These are phyloP conservation scores for Zaprionus kolodkinae DNA, from an alignment of 1,140 invertebrate species.

Conservation along the genomic window DNA sequence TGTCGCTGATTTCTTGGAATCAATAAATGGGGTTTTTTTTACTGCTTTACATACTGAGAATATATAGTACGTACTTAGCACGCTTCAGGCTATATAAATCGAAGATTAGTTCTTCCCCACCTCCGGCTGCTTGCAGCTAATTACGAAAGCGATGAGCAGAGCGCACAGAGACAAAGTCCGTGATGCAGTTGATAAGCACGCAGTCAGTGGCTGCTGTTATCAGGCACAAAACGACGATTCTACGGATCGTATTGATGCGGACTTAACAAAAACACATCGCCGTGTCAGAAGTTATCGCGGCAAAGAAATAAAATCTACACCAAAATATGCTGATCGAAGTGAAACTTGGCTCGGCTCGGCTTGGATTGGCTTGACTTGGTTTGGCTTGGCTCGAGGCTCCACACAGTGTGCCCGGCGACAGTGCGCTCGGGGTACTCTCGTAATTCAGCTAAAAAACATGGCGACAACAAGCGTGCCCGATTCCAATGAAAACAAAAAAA, in stretches of 20 bases:
- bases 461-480: conserved; percentile 78
- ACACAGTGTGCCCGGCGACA: conserved; percentile 18
- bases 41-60: not conserved
- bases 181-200: conserved; percentile 43
- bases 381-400: not conserved
- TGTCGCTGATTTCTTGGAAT: conserved; percentile 7
- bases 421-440: conserved; percentile 12
- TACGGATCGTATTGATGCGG: conserved; percentile 9
- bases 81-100: not conserved
- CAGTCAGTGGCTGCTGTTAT: conserved; percentile 37
- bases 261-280: conserved; percentile 1
- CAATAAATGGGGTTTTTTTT: not conserved
- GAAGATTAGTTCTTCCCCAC: not conserved
- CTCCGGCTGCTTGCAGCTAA: not conserved
- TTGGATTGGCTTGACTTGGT: too few relatives aligned
- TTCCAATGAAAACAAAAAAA: conserved; percentile 55
- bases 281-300: conserved; percentile 69
- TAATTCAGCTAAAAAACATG: conserved; percentile 68
- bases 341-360: conserved; percentile 26
- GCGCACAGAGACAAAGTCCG: conserved; percentile 48
- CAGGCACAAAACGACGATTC: conserved; percentile 9
- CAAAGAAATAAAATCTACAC: conserved; percentile 35
- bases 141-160: not conserved
- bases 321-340: conserved; percentile 31
- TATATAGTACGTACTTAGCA: conserved; percentile 7